Evolutionary conservation across 2,888 invertebrate genomes (phyloP).

Genomic region (Ceramica pisi): DNA sequence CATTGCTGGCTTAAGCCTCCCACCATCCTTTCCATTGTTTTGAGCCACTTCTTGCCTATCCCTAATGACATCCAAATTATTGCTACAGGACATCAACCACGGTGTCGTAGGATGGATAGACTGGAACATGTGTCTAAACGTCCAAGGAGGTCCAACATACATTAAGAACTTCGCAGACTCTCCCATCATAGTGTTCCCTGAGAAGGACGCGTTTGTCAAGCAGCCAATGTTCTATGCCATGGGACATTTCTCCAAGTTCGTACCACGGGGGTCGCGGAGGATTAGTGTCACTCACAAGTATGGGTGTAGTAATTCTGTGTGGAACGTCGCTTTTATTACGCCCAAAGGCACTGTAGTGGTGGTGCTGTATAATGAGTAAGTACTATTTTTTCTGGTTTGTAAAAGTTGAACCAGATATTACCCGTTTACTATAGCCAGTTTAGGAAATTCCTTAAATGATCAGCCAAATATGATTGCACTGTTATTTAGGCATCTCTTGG

Average conservation of each 20-base stretch:
- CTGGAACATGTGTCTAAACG: slow-evolving; percentile 96
- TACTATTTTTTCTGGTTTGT: slow-evolving; percentile 10
- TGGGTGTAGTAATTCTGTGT: slow-evolving; percentile 29
- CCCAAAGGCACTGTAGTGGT: slow-evolving; percentile 78
- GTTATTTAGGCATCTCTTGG: too few relatives aligned
- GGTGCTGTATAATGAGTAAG: slow-evolving; percentile 83
- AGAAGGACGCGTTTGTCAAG: slow-evolving; percentile 94
- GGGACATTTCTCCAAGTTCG: slow-evolving; percentile 93
- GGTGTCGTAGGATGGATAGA: slow-evolving; percentile 96
- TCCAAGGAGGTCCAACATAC: slow-evolving; percentile 95
- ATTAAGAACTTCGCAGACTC: slow-evolving; percentile 94
- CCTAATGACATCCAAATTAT: too few relatives aligned
- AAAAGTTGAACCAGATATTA: not conserved
- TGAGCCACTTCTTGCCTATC: too few relatives aligned
- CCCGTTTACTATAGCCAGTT: too few relatives aligned
- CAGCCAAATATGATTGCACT: not conserved
- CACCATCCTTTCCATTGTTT: too few relatives aligned
- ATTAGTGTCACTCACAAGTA: slow-evolving; percentile 26
- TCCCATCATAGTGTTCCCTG: slow-evolving; percentile 90
- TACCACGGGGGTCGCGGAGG: slow-evolving; percentile 43
- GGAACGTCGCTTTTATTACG: slow-evolving; percentile 71
- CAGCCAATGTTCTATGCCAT: slow-evolving; percentile 97
- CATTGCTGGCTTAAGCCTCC: too few relatives aligned
- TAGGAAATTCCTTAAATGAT: too few relatives aligned
- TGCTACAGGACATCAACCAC: slow-evolving; percentile 92